These are phyloP conservation scores for Drosophila triauraria DNA, from an alignment of 1,140 invertebrate species.

Conservation along the genomic window DNA sequence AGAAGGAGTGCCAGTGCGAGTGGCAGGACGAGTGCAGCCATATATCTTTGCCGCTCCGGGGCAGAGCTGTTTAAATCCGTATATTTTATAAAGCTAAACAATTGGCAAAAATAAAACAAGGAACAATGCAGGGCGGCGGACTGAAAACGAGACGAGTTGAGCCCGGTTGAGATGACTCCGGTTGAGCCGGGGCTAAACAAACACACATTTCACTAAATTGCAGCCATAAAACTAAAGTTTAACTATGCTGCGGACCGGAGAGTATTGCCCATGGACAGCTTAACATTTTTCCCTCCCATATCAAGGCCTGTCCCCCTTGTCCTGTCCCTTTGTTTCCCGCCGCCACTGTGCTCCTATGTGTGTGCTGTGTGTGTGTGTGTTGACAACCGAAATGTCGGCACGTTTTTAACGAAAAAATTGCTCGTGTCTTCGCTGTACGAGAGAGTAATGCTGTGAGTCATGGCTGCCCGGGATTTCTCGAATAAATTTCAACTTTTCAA, in stretches of 20 bases:
- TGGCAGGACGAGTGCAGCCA: conserved; percentile 31
- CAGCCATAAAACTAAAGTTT: conserved; percentile 82
- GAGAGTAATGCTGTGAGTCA: conserved; percentile 39
- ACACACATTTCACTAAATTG: conserved; percentile 78
- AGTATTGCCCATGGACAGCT: conserved; percentile 57
- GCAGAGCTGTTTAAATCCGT: conserved; percentile 61
- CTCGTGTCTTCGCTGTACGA: conserved; percentile 25
- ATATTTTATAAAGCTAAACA: conserved; percentile 70
- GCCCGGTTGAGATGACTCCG: conserved; percentile 36
- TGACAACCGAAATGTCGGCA: conserved; percentile 81
- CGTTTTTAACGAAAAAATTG: conserved; percentile 70
- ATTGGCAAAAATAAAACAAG: conserved; percentile 79
- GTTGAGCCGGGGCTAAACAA: conserved; percentile 48
- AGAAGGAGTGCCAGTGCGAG: background rate
- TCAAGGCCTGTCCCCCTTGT: conserved; percentile 6
- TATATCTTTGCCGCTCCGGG: conserved; percentile 62
- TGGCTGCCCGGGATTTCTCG: conserved; percentile 54
- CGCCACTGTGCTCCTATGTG: conserved; percentile 22
- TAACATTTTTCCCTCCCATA: conserved; percentile 34
- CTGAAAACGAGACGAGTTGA: conserved; percentile 33
- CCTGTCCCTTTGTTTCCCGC: conserved; percentile 3
- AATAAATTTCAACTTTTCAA: conserved; percentile 81
- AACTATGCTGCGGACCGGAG: conserved; percentile 55
- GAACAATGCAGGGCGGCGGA: conserved; percentile 19
- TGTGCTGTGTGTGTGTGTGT: conserved; percentile 53